phyloP scores from a whole-genome alignment of 2,888 invertebrate species.

The Phyto melanocephala region DNA sequence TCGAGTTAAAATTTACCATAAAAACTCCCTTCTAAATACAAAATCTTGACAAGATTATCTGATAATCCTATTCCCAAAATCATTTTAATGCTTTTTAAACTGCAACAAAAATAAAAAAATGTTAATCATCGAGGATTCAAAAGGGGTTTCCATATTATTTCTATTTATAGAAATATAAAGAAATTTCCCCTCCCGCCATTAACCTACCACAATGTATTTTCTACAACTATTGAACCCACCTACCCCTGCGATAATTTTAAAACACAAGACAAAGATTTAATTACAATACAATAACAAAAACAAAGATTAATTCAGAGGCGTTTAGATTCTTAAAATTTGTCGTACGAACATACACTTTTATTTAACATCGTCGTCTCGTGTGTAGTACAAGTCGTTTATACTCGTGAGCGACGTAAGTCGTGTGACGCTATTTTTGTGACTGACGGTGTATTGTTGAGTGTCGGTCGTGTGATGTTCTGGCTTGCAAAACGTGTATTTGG shows the following conservation, averaged over 20 bases:
- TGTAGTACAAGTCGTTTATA: background rate
- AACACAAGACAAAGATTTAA: constrained; percentile 4
- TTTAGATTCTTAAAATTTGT: background rate
- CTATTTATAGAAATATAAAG: background rate
- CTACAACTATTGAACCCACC: too few relatives aligned
- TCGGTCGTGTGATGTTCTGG: constrained; percentile 31
- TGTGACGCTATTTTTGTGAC: background rate
- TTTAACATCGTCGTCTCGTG: background rate
- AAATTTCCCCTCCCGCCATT: background rate
- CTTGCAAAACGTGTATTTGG: constrained; percentile 55
- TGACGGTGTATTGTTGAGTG: background rate
- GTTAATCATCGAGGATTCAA: too few relatives aligned
- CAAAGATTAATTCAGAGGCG: constrained; percentile 19
- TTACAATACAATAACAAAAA: constrained; percentile 1
- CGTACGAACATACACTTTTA: background rate
- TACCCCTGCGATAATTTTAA: background rate
- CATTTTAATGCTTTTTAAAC: too few relatives aligned
- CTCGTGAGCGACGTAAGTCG: background rate
- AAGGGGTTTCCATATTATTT: background rate
- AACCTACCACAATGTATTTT: constrained; percentile 8
- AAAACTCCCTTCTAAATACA: too few relatives aligned
- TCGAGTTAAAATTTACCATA: too few relatives aligned
- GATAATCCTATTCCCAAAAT: too few relatives aligned
- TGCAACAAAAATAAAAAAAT: too few relatives aligned
- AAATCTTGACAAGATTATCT: too few relatives aligned